These are phyloP conservation scores for Australoheros scitulus DNA, from an alignment of 2,113 vertebrate species.

Conservation along the genomic window DNA sequence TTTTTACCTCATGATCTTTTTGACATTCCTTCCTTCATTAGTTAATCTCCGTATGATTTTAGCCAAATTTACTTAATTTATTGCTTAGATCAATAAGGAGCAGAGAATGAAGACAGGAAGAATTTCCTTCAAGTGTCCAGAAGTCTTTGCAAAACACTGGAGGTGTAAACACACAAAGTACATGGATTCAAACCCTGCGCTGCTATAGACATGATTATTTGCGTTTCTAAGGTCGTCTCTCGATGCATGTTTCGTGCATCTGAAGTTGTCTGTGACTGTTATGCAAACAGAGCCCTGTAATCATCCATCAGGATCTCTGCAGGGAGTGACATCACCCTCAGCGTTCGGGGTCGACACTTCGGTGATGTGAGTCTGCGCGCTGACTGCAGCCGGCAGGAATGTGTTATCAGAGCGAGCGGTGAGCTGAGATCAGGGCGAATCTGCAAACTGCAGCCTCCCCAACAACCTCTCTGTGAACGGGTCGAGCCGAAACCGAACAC, in stretches of 20 bases:
- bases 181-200: neutral
- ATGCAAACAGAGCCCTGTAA: slow-evolving; percentile 5
- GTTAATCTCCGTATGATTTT: neutral
- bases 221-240: neutral
- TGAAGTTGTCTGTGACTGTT: slow-evolving; percentile 1
- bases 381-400: slow-evolving; percentile 85
- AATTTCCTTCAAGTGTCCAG: neutral
- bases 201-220: neutral
- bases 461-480: neutral
- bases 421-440: neutral
- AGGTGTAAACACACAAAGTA: neutral
- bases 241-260: neutral
- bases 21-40: neutral
- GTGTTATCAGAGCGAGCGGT: slow-evolving; percentile 40
- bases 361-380: slow-evolving; percentile 81
- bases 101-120: no score
- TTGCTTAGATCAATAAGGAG: neutral
- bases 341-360: slow-evolving; percentile 50
- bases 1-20: neutral
- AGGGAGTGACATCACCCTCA: slow-evolving; percentile 26
- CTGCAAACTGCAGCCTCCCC: neutral
- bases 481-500: neutral
- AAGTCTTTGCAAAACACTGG: neutral
- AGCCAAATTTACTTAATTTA: neutral
- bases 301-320: slow-evolving; percentile 10